A percentile compares a stretch with the other conserved stretches of the same genome.
Evolutionary conservation across 2,113 vertebrate species (phyloP).

Genomic region (Limnothrissa miodon): DNA sequence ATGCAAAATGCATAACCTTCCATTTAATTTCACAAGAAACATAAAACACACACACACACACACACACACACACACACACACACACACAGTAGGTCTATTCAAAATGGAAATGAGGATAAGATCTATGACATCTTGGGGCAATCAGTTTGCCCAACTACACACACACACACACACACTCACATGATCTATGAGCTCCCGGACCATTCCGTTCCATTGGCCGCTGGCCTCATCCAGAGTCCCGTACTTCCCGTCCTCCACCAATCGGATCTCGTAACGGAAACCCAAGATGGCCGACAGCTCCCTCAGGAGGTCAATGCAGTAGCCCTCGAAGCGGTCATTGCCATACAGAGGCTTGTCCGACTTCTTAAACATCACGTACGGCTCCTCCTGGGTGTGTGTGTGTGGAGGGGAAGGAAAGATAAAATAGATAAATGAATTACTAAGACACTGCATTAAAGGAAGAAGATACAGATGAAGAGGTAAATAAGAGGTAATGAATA

Average conservation of each 20-base stretch:
- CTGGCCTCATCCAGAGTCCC: constrained; percentile 88
- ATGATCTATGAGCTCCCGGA: constrained; percentile 95
- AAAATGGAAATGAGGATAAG: not conserved
- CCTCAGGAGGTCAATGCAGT: constrained; percentile 92
- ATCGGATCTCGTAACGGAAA: constrained; percentile 91
- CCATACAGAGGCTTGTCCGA: constrained; percentile 96
- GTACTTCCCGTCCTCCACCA: constrained; percentile 94
- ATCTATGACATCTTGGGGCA: not conserved
- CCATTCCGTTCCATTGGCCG: constrained; percentile 97
- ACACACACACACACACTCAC: constrained; percentile 75
- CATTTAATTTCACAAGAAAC: not conserved
- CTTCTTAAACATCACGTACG: constrained; percentile 97
- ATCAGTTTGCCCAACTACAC: not conserved
- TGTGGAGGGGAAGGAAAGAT: not conserved
- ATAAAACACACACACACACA: not conserved
- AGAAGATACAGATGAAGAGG: not conserved
- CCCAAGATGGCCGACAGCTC: constrained; percentile 92
- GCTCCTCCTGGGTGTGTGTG: constrained; percentile 81
- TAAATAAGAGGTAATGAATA: too few species aligned
- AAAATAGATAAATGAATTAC: not conserved
- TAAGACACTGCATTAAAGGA: not conserved
- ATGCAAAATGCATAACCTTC: too few species aligned
- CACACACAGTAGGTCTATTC: not conserved
- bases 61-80: constrained; percentile 8
- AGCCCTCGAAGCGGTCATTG: constrained; percentile 95